Evolutionary conservation across 2,888 invertebrate genomes (phyloP).

Genomic region (Drepana falcataria): DNA sequence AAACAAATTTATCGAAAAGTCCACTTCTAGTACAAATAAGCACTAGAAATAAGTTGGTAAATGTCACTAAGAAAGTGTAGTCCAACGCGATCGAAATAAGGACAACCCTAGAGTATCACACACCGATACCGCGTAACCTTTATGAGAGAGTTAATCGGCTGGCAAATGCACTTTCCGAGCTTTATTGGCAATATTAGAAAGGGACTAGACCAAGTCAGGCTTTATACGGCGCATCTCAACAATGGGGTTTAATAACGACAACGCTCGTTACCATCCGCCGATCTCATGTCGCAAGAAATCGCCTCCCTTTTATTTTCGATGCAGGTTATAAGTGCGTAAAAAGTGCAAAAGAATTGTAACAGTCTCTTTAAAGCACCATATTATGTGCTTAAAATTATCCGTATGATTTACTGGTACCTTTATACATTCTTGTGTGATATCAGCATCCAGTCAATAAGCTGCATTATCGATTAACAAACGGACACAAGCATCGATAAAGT

Average conservation of each 20-base stretch:
- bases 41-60: background rate
- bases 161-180: conserved; percentile 56
- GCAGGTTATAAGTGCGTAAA: conserved; percentile 43
- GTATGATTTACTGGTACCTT: no score
- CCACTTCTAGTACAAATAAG: no score
- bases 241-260: conserved; percentile 65
- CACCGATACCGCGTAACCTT: conserved; percentile 11
- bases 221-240: conserved; percentile 63
- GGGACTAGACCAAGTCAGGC: conserved; percentile 42
- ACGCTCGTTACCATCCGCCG: conserved; percentile 57
- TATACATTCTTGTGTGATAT: no score
- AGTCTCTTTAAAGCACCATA: conserved; percentile 19
- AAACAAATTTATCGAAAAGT: no score
- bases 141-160: conserved; percentile 36
- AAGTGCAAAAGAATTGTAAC: conserved; percentile 51
- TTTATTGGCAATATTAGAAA: conserved; percentile 65
- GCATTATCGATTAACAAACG: conserved; percentile 22
- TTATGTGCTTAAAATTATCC: no score
- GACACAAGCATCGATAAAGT: conserved; percentile 8
- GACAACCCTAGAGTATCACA: conserved; percentile 4
- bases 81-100: background rate
- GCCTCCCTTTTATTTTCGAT: conserved; percentile 54
- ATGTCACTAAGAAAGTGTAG: background rate
- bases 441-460: background rate
- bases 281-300: conserved; percentile 55